Conservation (phyloP, 1,140 invertebrate species). For the Pseudomyrmex flavicornis region DNA sequence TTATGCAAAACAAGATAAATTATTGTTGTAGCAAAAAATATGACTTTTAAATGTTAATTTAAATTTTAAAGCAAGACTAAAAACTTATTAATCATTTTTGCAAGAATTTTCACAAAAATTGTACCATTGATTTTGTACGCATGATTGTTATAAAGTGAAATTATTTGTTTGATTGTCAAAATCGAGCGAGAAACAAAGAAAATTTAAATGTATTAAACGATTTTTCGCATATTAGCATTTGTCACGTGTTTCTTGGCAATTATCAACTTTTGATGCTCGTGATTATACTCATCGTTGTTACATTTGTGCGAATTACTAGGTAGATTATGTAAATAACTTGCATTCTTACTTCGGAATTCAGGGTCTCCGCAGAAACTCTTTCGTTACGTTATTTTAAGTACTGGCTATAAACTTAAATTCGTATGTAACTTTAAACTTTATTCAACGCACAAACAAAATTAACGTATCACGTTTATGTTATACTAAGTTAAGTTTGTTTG, state of each 20-base stretch:
- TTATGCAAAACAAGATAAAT: not conserved
- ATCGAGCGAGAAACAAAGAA: not conserved
- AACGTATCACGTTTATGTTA: no score
- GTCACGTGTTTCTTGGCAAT: not conserved
- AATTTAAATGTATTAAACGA: not conserved
- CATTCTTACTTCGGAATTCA: conserved; percentile 9
- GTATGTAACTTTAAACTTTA: no score
- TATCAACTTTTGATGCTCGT: not conserved
- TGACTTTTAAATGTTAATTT: not conserved
- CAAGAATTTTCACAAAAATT: not conserved
- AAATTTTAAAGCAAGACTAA: not conserved
- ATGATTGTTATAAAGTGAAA: not conserved
- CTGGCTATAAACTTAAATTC: no score
- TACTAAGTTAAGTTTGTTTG: no score
- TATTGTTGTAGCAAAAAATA: not conserved
- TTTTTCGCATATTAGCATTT: conserved; percentile 17
- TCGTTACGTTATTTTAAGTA: no score
- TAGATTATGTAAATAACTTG: conserved; percentile 7
- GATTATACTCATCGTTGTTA: not conserved
- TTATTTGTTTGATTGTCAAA: not conserved
- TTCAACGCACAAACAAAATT: no score
- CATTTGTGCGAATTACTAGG: not conserved
- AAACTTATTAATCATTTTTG: not conserved
- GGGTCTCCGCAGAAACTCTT: not conserved
- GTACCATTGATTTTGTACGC: not conserved